Conservation (phyloP, 2,113 vertebrate genomes). For the Hylia prasina region DNA sequence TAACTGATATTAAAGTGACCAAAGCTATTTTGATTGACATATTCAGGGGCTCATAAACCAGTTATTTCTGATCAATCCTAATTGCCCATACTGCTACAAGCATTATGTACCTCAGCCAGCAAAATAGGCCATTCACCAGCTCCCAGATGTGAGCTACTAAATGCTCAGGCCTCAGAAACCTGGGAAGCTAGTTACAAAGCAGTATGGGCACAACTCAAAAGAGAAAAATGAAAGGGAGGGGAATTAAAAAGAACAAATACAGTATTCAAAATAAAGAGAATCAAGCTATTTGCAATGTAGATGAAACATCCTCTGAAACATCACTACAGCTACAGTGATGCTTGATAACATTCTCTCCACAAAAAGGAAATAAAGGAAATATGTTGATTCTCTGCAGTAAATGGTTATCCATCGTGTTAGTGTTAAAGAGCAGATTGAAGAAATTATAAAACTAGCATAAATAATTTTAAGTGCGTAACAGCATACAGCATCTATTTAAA, state of each 20-base stretch:
- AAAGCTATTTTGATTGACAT: background rate
- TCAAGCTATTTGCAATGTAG: conserved; percentile 20
- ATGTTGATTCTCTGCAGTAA: conserved; percentile 41
- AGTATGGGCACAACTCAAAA: background rate
- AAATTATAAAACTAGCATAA: conserved; percentile 57
- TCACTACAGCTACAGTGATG: background rate
- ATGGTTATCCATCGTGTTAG: conserved; percentile 41
- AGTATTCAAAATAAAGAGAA: conserved; percentile 29
- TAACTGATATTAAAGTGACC: background rate
- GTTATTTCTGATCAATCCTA: background rate
- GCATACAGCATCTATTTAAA: conserved; percentile 55
- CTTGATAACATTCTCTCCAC: background rate
- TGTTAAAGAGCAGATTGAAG: conserved; percentile 55
- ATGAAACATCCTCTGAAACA: conserved; percentile 17
- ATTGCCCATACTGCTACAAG: background rate
- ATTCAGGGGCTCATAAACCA: background rate
- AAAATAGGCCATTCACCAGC: background rate
- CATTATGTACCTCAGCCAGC: background rate
- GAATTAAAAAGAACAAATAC: conserved; percentile 29
- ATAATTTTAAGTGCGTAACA: conserved; percentile 63
- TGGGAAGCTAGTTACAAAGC: background rate
- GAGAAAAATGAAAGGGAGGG: background rate
- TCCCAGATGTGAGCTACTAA: background rate
- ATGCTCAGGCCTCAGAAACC: background rate
- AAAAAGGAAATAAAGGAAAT: conserved; percentile 55